These are phyloP conservation scores for Lasioglossum calceatum DNA, from an alignment of 2,888 invertebrate species.

Conservation along the genomic window DNA sequence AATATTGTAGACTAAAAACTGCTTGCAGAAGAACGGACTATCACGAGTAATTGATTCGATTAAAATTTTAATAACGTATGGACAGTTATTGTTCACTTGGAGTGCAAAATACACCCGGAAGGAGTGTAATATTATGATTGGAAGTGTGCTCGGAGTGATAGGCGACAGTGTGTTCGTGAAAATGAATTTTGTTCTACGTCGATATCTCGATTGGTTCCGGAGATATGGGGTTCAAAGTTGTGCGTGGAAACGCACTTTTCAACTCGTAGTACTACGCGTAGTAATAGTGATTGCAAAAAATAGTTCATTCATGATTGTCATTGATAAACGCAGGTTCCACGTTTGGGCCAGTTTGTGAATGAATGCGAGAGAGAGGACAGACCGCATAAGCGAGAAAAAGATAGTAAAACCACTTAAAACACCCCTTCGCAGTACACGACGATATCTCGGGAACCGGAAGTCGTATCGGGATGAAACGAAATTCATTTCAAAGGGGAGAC, in stretches of 20 bases:
- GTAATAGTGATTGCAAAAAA: background rate
- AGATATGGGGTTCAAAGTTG: background rate
- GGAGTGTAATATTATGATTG: constrained; percentile 1
- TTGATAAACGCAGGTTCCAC: background rate
- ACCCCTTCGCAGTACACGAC: background rate
- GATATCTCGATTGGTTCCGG: background rate
- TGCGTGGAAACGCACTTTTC: background rate
- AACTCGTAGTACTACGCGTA: background rate
- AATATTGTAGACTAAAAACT: background rate
- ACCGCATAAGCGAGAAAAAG: background rate
- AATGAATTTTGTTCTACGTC: constrained; percentile 1
- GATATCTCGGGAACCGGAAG: constrained; percentile 7
- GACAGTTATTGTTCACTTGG: background rate
- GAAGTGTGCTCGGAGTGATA: background rate
- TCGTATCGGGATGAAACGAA: constrained; percentile 2
- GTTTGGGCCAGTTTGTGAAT: background rate
- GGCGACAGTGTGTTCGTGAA: background rate
- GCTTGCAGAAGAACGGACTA: background rate
- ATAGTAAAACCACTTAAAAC: background rate
- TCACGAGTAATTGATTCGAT: background rate
- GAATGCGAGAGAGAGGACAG: background rate
- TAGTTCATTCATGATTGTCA: background rate
- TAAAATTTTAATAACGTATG: background rate
- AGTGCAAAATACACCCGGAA: constrained; percentile 1
- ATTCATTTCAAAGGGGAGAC: constrained; percentile 10